Evolutionary conservation across 2,797 vertebrate species (phyloP), one percentile per base, ranked within the genome.

Genomic region (Chanos chanos): DNA sequence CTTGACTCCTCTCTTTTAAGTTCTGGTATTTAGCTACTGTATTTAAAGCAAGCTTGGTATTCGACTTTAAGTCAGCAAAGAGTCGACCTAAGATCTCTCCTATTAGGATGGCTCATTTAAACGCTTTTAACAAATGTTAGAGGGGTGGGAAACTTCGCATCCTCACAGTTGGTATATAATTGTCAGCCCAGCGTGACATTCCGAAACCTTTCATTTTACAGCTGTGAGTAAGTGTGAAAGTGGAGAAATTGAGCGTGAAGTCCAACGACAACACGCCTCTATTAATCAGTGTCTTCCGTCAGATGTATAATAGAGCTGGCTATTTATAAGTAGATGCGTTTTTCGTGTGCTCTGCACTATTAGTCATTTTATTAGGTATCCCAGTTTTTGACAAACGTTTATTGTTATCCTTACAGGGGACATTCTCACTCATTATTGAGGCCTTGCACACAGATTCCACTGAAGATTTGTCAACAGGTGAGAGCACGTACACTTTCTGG

Each of bases 361-460:
- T 13, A 79, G 34, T 63, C 61, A 41, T 50, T 76, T 71, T 66
- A 63, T n/a, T 19, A 34, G 30, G 31, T 2, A 48, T 7, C 31
- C 9, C 71, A 60, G 65, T 8, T 7, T 44, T 47, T 56, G n/a
- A 36, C 60, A 34, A 30, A 18, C 45, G 43, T 7, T 41, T 21
- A 47, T 16, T 24, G 61, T 56, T 61, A 37, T 15, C 31, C 36
- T 79, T 71, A 66, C 83, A 99, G 97, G 97, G 96, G 48, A 99
- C 97, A 28, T 99, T 99, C 84, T 99, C 97, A 10, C 92, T 99
- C 75, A 98, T 99, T 79, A 98, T 99, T 61, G 97, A 99, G 77
- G 96, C 95, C 25, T 85, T 97, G 56, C 93, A 96, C 77, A 95
- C 96, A 0, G 93, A 99, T 64, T 94, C 94, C 39, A 85, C 90